Evolutionary conservation across 2,797 vertebrate species (phyloP).

Genomic region (Leptatherina wallacei): DNA sequence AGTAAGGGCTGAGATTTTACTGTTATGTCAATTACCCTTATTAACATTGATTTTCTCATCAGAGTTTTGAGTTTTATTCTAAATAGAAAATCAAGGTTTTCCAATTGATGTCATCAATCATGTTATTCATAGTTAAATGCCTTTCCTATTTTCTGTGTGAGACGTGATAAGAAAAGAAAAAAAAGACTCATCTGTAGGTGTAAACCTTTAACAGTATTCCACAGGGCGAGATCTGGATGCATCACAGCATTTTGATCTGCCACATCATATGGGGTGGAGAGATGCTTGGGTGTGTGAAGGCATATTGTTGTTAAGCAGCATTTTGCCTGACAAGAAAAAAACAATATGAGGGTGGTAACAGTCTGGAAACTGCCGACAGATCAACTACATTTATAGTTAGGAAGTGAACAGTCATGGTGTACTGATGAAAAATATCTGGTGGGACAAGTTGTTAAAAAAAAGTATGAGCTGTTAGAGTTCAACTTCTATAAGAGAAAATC

Average conservation of each 20-base stretch:
- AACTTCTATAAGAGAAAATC: conserved; percentile 61
- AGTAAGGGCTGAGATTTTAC: background rate
- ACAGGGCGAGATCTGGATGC: conserved; percentile 20
- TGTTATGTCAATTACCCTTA: background rate
- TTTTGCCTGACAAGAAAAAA: conserved; percentile 62
- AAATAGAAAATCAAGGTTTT: background rate
- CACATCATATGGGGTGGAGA: conserved; percentile 45
- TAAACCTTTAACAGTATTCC: conserved; percentile 8
- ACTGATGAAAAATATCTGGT: conserved; percentile 53
- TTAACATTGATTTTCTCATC: background rate
- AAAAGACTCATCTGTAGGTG: conserved; percentile 1
- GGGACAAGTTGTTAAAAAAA: conserved; percentile 51
- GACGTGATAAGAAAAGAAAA: background rate
- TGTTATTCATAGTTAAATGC: background rate
- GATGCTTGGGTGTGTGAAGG: conserved; percentile 54
- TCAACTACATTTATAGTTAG: conserved; percentile 66
- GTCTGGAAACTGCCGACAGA: conserved; percentile 66
- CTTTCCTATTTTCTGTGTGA: background rate
- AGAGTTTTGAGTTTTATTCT: background rate
- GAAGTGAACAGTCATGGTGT: conserved; percentile 60
- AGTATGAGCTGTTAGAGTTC: conserved; percentile 40
- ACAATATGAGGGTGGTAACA: conserved; percentile 40
- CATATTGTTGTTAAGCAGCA: conserved; percentile 52
- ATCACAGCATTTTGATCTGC: conserved; percentile 34
- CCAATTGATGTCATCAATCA: background rate